A percentile compares a stretch with the other conserved stretches of the same genome.
These are phyloP conservation scores for Arizona elegans DNA, from an alignment of 2,113 vertebrate genomes.

Conservation along the genomic window DNA sequence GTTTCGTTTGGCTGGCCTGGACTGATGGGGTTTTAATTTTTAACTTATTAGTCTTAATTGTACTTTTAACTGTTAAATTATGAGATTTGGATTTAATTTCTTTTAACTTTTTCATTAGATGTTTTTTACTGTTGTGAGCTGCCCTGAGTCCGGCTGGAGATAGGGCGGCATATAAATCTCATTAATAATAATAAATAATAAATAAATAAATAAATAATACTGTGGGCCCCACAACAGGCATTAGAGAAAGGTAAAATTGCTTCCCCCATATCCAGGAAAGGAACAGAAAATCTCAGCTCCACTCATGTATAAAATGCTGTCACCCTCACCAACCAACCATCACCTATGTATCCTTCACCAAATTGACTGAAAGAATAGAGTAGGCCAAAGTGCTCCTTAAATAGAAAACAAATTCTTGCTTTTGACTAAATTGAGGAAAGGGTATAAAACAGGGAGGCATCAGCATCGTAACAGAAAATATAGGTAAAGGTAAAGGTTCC, in stretches of 20 bases:
- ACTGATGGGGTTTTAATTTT: too few relatives aligned
- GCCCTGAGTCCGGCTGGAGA: too few relatives aligned
- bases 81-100: too few relatives aligned
- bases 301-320: not conserved
- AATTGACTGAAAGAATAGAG: not conserved
- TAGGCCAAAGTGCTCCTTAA: not conserved
- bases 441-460: not conserved
- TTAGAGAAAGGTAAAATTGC: not conserved
- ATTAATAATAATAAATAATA: too few relatives aligned
- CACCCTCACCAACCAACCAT: not conserved
- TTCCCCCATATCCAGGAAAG: not conserved
- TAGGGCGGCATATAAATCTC: too few relatives aligned
- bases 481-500: too few relatives aligned
- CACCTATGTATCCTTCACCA: not conserved
- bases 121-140: too few relatives aligned
- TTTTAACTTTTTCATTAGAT: too few relatives aligned
- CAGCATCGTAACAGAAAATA: not conserved
- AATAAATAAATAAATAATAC: not conserved
- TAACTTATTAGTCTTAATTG: too few relatives aligned
- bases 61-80: too few relatives aligned
- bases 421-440: not conserved
- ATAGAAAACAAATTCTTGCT: not conserved
- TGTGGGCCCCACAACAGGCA: not conserved
- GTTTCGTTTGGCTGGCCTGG: too few relatives aligned
- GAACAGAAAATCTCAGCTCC: not conserved